These are phyloP conservation scores for Rutpela maculata DNA, from an alignment of 2,888 invertebrate species.

Conservation along the genomic window DNA sequence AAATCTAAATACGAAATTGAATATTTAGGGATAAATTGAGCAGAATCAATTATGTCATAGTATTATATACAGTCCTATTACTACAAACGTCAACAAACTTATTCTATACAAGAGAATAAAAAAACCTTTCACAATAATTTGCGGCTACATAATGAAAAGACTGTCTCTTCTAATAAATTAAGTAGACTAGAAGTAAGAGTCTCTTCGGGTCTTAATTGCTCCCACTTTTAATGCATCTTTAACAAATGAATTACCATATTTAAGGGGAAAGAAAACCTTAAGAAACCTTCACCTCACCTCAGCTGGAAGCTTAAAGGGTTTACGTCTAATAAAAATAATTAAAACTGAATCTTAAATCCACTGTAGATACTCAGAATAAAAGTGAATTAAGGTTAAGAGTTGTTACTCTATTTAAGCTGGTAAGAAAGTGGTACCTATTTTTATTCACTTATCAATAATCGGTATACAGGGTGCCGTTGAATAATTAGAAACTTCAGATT, in stretches of 20 bases:
- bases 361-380: not conserved
- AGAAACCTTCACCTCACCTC: conserved; percentile 30
- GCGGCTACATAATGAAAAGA: conserved; percentile 8
- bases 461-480: no score
- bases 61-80: no score
- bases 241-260: conserved; percentile 46
- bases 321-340: conserved; percentile 40
- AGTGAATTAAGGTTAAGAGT: not conserved
- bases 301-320: conserved; percentile 34
- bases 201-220: conserved; percentile 41
- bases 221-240: conserved; percentile 41
- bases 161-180: conserved; percentile 28
- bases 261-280: conserved; percentile 34
- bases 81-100: no score
- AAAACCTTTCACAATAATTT: conserved; percentile 1
- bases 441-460: no score
- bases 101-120: not conserved
- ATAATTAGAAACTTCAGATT: no score
- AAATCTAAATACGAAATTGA: no score
- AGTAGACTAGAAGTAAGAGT: conserved; percentile 14
- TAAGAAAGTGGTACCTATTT: no score
- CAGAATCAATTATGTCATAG: no score
- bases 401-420: not conserved
- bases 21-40: no score
- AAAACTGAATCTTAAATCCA: conserved; percentile 20